Conservation (phyloP, 2,113 vertebrate species). For the Dicentrarchus labrax region DNA sequence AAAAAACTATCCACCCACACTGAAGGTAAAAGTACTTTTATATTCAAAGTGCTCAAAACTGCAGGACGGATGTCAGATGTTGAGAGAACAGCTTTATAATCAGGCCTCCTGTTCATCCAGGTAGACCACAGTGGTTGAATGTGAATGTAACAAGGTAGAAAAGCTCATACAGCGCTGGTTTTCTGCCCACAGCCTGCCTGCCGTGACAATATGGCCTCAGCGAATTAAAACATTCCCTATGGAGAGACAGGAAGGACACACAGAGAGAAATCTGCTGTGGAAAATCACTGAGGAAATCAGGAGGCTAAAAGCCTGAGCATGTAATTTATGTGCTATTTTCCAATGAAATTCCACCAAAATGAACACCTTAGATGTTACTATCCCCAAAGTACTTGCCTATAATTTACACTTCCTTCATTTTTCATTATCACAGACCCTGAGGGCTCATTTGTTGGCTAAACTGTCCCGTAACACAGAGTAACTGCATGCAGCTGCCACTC, state of each 20-base stretch:
- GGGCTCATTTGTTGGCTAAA: not conserved
- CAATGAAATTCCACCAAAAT: not conserved
- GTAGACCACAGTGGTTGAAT: constrained; percentile 26
- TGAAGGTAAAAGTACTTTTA: not conserved
- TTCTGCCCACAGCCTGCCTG: constrained; percentile 55
- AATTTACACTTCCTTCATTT: not conserved
- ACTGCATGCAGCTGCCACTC: not conserved
- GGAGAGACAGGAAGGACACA: constrained; percentile 72
- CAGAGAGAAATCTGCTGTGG: constrained; percentile 63
- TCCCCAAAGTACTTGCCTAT: not conserved
- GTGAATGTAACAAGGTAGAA: constrained; percentile 39
- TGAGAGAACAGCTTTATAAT: constrained; percentile 16
- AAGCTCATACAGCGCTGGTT: constrained; percentile 37
- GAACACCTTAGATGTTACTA: not conserved
- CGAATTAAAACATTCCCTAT: constrained; percentile 69
- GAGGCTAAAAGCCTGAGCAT: not conserved
- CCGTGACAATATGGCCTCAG: constrained; percentile 74
- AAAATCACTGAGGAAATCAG: constrained; percentile 57
- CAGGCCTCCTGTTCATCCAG: constrained; percentile 9
- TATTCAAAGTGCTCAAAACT: not conserved
- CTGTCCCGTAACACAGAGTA: not conserved
- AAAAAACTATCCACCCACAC: not conserved
- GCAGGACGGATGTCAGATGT: not conserved
- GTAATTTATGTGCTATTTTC: not conserved
- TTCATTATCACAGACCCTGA: not conserved